These are phyloP conservation scores for Malurus leucopterus DNA, from an alignment of 2,797 vertebrate genomes.

Conservation along the genomic window DNA sequence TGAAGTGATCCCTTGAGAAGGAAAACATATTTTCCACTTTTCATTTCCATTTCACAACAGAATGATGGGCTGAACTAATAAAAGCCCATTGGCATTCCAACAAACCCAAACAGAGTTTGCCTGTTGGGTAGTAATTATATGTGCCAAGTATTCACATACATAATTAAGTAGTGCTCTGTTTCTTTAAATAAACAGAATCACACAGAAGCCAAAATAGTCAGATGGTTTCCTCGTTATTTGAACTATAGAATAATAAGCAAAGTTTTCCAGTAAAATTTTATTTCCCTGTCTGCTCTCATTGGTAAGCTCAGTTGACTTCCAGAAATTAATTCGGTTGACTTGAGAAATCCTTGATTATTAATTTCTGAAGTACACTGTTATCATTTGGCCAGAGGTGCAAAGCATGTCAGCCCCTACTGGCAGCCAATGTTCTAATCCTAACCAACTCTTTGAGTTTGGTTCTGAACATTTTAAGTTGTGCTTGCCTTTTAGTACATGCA, in stretches of 20 bases:
- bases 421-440: not conserved
- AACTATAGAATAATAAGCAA: not conserved
- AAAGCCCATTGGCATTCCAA: conserved; percentile 34
- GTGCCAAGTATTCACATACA: conserved; percentile 32
- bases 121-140: conserved; percentile 32
- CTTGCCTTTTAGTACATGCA: not conserved
- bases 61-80: conserved; percentile 34
- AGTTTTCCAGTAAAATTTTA: not conserved
- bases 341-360: not conserved
- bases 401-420: not conserved
- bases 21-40: conserved; percentile 59
- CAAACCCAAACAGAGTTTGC: conserved; percentile 2
- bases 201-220: not conserved
- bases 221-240: not conserved
- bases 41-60: conserved; percentile 47
- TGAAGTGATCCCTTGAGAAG: conserved; percentile 48
- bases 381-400: not conserved
- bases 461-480: not conserved
- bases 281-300: not conserved
- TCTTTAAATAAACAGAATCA: conserved; percentile 30
- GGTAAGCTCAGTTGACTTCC: not conserved
- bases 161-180: conserved; percentile 28
- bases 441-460: not conserved
- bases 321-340: not conserved
- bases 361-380: not conserved